Percentiles rank a stretch among this genome's conserved stretches.
Conservation (phyloP, 2,113 vertebrate genomes). For the Syrrhaptes paradoxus region DNA sequence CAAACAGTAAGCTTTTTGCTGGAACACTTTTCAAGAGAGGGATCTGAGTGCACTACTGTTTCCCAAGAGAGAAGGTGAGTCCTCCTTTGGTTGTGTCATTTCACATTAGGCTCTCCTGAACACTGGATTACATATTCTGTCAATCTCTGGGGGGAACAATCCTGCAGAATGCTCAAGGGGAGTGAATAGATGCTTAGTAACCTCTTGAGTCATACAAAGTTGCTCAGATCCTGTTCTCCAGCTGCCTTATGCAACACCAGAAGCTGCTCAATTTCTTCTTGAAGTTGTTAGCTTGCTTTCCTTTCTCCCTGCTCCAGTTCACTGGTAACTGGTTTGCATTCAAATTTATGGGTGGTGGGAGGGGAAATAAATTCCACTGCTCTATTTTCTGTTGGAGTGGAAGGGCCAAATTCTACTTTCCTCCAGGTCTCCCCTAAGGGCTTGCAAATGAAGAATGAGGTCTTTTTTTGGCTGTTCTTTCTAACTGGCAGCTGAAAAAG, state of each 20-base stretch:
- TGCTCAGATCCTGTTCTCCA: neutral
- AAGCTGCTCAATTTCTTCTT: neutral
- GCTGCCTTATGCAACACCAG: neutral
- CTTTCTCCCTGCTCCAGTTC: neutral
- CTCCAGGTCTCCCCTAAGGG: neutral
- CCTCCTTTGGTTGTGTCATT: neutral
- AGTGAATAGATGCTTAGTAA: neutral
- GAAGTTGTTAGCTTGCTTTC: neutral
- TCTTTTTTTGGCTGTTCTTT: neutral
- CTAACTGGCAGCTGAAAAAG: neutral
- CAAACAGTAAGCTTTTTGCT: neutral
- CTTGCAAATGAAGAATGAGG: neutral
- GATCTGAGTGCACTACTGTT: rapidly evolving
- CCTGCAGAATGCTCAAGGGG: neutral
- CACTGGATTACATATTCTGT: neutral
- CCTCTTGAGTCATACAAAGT: neutral
- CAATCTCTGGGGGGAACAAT: neutral
- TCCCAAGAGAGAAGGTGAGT: neutral
- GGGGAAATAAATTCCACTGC: neutral
- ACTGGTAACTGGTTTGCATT: neutral
- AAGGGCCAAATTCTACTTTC: neutral
- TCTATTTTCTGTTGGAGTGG: neutral
- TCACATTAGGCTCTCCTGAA: neutral
- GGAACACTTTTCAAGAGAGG: neutral
- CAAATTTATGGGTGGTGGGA: neutral